Percentiles rank a stretch among this genome's conserved stretches.
phyloP scores from a whole-genome alignment of 2,113 vertebrate genomes.

The Chaetorhynchus papuensis region DNA sequence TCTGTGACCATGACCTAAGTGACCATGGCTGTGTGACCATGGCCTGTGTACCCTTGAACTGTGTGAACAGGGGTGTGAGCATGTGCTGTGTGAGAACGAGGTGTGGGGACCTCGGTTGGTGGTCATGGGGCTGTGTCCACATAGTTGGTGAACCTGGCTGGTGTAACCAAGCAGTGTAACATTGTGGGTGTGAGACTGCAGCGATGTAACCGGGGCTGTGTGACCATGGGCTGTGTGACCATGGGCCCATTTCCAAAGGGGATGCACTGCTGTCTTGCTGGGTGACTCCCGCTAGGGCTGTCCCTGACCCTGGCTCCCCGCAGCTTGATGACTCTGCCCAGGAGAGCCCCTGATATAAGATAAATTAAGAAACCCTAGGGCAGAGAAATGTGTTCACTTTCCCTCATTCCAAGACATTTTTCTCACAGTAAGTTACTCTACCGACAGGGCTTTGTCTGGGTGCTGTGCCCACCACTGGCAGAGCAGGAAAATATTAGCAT shows the following conservation, averaged over 20 bases:
- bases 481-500: not conserved
- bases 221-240: accelerated
- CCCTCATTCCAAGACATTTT: not conserved
- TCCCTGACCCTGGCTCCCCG: not conserved
- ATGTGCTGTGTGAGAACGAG: too few species aligned
- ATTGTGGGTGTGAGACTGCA: too few species aligned
- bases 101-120: too few species aligned
- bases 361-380: not conserved
- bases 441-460: not conserved
- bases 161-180: too few species aligned
- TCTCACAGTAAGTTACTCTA: not conserved
- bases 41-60: too few species aligned
- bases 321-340: accelerated
- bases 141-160: too few species aligned
- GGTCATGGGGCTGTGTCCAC: too few species aligned
- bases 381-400: not conserved
- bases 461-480: accelerated
- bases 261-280: accelerated
- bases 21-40: too few species aligned
- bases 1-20: too few species aligned
- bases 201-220: too few species aligned
- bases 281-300: not conserved
- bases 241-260: accelerated
- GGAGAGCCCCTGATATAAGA: accelerated
- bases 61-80: too few species aligned